A percentile compares a stretch with the other conserved stretches of the same genome.
These are phyloP conservation scores for Arizona elegans DNA, from an alignment of 2,113 vertebrate genomes.

Conservation along the genomic window DNA sequence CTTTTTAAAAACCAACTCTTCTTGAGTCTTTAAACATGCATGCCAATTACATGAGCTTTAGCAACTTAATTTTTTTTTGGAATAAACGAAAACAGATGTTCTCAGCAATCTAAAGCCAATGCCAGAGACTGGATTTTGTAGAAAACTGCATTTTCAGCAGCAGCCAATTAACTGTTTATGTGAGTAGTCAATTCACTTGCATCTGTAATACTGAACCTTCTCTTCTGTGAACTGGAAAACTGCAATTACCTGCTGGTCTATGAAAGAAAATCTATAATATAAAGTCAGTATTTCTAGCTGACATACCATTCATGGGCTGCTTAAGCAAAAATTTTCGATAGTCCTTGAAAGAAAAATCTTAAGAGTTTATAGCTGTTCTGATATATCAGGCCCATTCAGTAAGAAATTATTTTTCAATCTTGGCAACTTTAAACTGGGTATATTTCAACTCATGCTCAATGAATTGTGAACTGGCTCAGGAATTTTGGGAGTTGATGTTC, in stretches of 20 bases:
- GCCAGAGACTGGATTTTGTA: background rate
- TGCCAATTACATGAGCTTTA: background rate
- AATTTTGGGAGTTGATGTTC: background rate
- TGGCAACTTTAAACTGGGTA: background rate
- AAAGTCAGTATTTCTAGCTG: background rate
- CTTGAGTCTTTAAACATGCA: background rate
- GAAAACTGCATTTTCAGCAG: background rate
- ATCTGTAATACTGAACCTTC: background rate
- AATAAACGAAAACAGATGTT: background rate
- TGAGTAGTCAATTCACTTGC: background rate
- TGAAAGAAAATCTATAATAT: background rate
- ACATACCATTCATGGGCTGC: background rate
- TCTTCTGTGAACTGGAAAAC: background rate
- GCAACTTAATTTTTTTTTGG: background rate
- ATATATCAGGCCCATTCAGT: background rate
- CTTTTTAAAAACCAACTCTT: background rate
- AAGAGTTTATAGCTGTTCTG: background rate
- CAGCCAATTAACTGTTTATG: background rate
- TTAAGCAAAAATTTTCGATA: background rate
- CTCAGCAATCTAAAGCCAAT: background rate
- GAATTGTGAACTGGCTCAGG: background rate
- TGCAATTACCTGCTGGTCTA: background rate
- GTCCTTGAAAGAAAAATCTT: background rate
- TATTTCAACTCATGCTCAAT: background rate
- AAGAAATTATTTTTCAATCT: background rate